Evolutionary conservation across 2,113 vertebrate species (phyloP).

Genomic region (Benitochromis conjunctus): DNA sequence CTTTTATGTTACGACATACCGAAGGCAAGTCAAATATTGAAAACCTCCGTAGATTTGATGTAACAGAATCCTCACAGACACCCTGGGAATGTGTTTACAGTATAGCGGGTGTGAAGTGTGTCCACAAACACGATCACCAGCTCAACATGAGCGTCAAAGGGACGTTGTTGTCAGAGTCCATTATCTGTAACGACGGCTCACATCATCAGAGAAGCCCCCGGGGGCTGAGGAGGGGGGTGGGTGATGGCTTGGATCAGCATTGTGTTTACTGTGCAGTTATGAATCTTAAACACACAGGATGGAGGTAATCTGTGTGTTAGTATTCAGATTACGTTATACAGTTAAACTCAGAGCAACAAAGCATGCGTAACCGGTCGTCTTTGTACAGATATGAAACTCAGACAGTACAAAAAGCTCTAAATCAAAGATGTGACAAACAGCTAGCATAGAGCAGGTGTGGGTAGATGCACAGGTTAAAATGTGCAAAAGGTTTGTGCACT

Average conservation of each 20-base stretch:
- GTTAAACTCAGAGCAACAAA: not conserved
- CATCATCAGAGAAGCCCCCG: not conserved
- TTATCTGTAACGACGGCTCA: not conserved
- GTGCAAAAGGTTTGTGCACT: not conserved
- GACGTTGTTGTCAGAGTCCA: not conserved
- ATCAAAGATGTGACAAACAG: not conserved
- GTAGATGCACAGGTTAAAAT: accelerated
- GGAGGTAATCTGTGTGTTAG: not conserved
- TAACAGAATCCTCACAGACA: not conserved
- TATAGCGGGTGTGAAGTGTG: not conserved
- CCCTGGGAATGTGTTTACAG: not conserved
- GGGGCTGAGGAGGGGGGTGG: not conserved
- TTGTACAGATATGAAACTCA: not conserved
- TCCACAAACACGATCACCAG: not conserved
- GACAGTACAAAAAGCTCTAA: not conserved
- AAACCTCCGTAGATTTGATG: not conserved
- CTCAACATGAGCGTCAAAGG: not conserved
- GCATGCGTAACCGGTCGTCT: not conserved
- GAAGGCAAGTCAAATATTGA: not conserved
- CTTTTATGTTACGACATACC: not conserved
- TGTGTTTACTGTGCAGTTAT: not conserved
- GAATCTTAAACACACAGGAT: not conserved
- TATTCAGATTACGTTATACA: not conserved
- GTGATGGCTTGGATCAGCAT: not conserved
- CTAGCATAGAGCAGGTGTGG: not conserved